Conservation (phyloP, 2,888 invertebrate species). For the Hoplodrina ambigua region DNA sequence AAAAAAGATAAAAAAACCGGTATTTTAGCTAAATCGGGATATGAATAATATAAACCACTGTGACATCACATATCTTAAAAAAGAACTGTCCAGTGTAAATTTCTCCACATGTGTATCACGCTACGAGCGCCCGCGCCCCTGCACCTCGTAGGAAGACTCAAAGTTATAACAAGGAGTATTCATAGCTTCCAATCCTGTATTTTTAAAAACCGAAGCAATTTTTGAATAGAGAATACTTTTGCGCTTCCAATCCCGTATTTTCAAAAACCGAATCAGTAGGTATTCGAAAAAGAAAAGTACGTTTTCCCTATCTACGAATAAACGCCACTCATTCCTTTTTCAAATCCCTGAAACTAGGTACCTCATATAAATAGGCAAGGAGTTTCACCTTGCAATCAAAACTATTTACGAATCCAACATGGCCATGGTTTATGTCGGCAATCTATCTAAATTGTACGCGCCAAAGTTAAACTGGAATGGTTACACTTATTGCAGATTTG, state of each 20-base stretch:
- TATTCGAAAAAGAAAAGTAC: neutral
- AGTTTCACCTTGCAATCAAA: slow-evolving; percentile 54
- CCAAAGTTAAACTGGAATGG: slow-evolving; percentile 44
- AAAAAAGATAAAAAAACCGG: no score
- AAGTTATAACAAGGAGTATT: no score
- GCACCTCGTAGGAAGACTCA: no score
- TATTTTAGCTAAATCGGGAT: no score
- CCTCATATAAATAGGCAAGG: slow-evolving; percentile 30
- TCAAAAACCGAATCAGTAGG: neutral
- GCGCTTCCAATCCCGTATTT: neutral
- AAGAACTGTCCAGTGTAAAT: no score
- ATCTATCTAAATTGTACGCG: slow-evolving; percentile 27
- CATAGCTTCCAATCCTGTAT: no score
- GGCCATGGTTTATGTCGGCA: slow-evolving; percentile 41
- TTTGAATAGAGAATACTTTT: no score
- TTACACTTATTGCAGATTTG: slow-evolving; percentile 46
- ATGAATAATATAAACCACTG: no score
- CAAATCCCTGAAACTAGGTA: slow-evolving; percentile 2
- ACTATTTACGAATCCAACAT: slow-evolving; percentile 48
- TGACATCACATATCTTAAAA: no score
- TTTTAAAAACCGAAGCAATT: no score
- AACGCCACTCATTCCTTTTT: slow-evolving; percentile 29
- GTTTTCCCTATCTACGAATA: slow-evolving; percentile 6
- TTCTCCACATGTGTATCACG: no score
- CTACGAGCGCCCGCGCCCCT: no score